These are phyloP conservation scores for Zaprionus vittiger DNA, from an alignment of 1,140 invertebrate genomes.

Conservation along the genomic window DNA sequence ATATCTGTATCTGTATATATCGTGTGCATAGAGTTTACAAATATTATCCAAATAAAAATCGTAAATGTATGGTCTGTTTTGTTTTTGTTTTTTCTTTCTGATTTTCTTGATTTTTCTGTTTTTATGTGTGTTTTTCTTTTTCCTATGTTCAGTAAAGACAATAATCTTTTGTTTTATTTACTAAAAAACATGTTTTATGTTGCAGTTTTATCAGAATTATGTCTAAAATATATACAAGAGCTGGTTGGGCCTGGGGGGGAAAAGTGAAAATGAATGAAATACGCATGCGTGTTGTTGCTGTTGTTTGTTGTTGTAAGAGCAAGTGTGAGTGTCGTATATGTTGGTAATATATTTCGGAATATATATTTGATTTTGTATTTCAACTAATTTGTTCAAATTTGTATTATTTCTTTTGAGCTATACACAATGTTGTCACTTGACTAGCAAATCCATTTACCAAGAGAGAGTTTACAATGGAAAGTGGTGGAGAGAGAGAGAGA, in stretches of 20 bases:
- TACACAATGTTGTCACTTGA: constrained; percentile 76
- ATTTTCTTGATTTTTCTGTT: constrained; percentile 11
- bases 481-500: constrained; percentile 17
- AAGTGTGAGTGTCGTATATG: background rate
- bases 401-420: constrained; percentile 47
- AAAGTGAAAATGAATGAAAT: constrained; percentile 41
- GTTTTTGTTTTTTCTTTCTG: background rate
- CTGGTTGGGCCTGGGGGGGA: constrained; percentile 3
- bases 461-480: constrained; percentile 41
- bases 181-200: constrained; percentile 66
- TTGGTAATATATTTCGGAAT: constrained; percentile 22
- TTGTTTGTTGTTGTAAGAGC: constrained; percentile 4
- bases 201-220: constrained; percentile 48
- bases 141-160: constrained; percentile 44
- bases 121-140: constrained; percentile 23
- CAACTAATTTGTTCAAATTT: constrained; percentile 51
- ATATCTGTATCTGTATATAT: constrained; percentile 53
- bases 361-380: constrained; percentile 36
- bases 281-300: constrained; percentile 17
- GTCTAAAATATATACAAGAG: constrained; percentile 59
- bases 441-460: constrained; percentile 71
- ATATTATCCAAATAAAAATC: constrained; percentile 56
- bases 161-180: constrained; percentile 43
- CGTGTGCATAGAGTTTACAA: constrained; percentile 49
- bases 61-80: constrained; percentile 57